Conservation (phyloP, 2,113 vertebrate genomes). For the Nesospiza acunhae region DNA sequence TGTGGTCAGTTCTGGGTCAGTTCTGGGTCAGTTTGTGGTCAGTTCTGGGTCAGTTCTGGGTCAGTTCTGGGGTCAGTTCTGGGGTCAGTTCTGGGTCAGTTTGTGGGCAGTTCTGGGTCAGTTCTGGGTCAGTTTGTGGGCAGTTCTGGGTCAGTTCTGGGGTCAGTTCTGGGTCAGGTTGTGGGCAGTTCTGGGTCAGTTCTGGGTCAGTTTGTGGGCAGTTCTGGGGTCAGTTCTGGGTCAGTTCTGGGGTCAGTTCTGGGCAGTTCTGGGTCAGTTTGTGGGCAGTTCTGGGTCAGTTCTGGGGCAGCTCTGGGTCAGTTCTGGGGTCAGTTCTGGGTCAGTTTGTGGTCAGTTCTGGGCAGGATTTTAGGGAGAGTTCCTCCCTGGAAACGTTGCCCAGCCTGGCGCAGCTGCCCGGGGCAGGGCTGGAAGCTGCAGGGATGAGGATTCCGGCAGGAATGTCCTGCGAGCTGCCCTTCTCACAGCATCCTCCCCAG, state of each 20-base stretch:
- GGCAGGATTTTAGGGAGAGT: background rate
- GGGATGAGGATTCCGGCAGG: background rate
- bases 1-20: background rate
- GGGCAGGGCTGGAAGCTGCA: background rate
- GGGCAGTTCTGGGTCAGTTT: background rate
- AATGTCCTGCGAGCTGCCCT: rapidly evolving
- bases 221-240: too few species aligned
- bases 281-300: too few species aligned
- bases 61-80: background rate
- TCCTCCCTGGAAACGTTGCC: rapidly evolving
- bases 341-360: background rate
- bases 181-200: too few species aligned
- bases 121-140: too few species aligned
- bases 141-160: background rate
- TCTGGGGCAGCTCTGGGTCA: too few species aligned
- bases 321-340: too few species aligned
- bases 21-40: rapidly evolving
- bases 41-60: background rate
- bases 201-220: too few species aligned
- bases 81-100: too few species aligned
- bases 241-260: too few species aligned
- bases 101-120: too few species aligned
- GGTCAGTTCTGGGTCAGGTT: too few species aligned
- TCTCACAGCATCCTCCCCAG: rapidly evolving
- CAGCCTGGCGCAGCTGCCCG: background rate